A percentile compares a stretch with the other conserved stretches of the same genome.
Evolutionary conservation across 2,113 vertebrate species (phyloP).

Genomic region (Notarius quadriscutis): DNA sequence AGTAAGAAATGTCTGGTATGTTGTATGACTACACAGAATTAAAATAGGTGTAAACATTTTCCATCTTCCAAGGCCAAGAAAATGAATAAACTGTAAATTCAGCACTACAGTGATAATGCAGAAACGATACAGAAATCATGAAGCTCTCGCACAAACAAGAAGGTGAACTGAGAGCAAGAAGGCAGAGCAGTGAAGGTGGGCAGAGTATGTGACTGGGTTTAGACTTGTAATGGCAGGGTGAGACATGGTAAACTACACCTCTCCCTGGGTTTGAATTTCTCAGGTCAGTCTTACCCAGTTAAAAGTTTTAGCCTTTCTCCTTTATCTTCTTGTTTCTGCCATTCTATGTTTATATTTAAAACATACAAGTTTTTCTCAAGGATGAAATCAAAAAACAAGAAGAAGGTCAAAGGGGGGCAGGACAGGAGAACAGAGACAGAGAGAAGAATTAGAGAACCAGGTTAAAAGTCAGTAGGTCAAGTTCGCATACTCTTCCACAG

Average conservation of each 20-base stretch:
- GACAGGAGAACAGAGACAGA: conserved; percentile 60
- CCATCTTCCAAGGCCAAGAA: neutral
- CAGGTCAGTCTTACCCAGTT: conserved; percentile 45
- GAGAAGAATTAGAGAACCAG: conserved; percentile 64
- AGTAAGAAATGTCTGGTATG: neutral
- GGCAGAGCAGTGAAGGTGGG: conserved; percentile 54
- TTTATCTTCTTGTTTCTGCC: conserved; percentile 32
- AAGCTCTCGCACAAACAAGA: conserved; percentile 61
- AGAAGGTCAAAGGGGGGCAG: conserved; percentile 64
- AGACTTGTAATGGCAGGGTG: conserved; percentile 25
- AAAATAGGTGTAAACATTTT: neutral
- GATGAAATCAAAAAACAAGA: conserved; percentile 71
- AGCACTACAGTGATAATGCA: neutral
- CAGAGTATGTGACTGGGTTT: conserved; percentile 29
- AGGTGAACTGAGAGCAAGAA: conserved; percentile 56
- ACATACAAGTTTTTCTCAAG: conserved; percentile 39
- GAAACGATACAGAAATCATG: conserved; percentile 10
- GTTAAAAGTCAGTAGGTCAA: conserved; percentile 44
- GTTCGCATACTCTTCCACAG: conserved; percentile 18
- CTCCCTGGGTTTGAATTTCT: conserved; percentile 24
- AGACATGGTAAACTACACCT: conserved; percentile 30
- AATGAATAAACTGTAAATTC: conserved; percentile 28
- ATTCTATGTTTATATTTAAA: conserved; percentile 36
- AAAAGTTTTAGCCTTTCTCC: conserved; percentile 37
- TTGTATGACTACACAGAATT: neutral